Evolutionary conservation across 2,797 vertebrate genomes (phyloP).

Genomic region (Tragelaphus eurycerus): DNA sequence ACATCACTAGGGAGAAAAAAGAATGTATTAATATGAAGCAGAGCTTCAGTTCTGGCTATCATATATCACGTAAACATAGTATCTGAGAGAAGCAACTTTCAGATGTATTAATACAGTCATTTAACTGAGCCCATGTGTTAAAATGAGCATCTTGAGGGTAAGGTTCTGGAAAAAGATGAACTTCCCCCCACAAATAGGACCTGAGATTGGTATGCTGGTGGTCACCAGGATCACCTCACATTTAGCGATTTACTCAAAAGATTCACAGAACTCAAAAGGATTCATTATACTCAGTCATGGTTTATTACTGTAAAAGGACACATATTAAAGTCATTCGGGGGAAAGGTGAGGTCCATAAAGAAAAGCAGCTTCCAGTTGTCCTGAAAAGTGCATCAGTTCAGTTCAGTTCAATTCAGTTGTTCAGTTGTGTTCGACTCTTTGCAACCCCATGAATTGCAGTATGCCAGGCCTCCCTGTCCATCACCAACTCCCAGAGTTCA

Average conservation of each 20-base stretch:
- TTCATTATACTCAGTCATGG: background rate
- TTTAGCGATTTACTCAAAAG: background rate
- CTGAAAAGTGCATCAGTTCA: background rate
- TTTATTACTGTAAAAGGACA: background rate
- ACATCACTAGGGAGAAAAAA: background rate
- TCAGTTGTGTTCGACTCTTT: too few species aligned
- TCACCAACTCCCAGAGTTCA: too few species aligned
- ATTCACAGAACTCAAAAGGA: background rate
- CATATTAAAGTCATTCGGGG: background rate
- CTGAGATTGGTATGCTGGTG: background rate
- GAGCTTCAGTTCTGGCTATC: background rate
- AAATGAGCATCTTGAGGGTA: background rate
- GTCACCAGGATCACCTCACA: background rate
- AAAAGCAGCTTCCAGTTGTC: background rate
- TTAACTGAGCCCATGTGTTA: background rate
- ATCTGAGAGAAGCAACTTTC: background rate
- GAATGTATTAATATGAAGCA: background rate
- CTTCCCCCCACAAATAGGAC: background rate
- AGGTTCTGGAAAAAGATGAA: background rate
- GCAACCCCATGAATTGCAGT: too few species aligned
- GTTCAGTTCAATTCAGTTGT: too few species aligned
- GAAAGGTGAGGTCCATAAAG: background rate
- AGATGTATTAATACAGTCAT: background rate
- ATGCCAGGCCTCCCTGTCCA: too few species aligned
- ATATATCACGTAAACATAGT: background rate